Evolutionary conservation across 2,797 vertebrate genomes (phyloP).

Genomic region (Macrochelys suwanniensis): DNA sequence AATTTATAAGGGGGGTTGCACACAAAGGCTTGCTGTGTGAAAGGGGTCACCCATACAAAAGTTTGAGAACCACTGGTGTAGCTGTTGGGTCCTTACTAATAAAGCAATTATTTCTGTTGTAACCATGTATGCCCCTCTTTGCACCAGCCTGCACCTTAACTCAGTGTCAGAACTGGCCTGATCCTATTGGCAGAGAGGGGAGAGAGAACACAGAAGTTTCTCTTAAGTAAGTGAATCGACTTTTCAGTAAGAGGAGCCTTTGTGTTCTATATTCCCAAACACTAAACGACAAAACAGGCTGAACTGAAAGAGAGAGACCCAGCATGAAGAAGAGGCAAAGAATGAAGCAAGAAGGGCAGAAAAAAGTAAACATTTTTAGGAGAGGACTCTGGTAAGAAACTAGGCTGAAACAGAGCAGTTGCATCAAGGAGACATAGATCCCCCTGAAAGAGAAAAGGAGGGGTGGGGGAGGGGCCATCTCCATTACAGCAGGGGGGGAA

Average conservation of each 20-base stretch:
- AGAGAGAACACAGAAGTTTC: conserved; percentile 8
- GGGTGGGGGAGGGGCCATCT: conserved; percentile 36
- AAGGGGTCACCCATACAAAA: too few species aligned
- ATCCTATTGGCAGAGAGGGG: conserved; percentile 61
- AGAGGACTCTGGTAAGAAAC: conserved; percentile 40
- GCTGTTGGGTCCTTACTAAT: conserved; percentile 41
- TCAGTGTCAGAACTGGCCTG: conserved; percentile 52
- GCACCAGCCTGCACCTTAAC: conserved; percentile 43
- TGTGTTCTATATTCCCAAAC: conserved; percentile 54
- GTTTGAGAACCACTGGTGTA: not conserved
- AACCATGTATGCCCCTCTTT: conserved; percentile 9
- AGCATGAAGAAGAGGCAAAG: conserved; percentile 50
- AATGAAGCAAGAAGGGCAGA: conserved; percentile 54
- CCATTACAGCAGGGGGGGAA: conserved; percentile 40
- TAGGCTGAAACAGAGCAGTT: conserved; percentile 61
- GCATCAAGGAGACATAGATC: conserved; percentile 47
- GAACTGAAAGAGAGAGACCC: conserved; percentile 60
- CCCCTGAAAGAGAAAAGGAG: conserved; percentile 55
- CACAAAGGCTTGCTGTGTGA: too few species aligned
- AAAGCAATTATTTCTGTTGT: conserved; percentile 47
- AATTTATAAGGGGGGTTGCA: too few species aligned
- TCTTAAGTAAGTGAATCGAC: conserved; percentile 44
- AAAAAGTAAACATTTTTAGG: conserved; percentile 74
- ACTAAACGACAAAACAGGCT: conserved; percentile 45
- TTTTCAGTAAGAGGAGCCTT: conserved; percentile 53